A percentile compares a stretch with the other conserved stretches of the same genome.
These are phyloP conservation scores for Neopelma chrysocephalum DNA, from an alignment of 2,797 vertebrate genomes.

Conservation along the genomic window DNA sequence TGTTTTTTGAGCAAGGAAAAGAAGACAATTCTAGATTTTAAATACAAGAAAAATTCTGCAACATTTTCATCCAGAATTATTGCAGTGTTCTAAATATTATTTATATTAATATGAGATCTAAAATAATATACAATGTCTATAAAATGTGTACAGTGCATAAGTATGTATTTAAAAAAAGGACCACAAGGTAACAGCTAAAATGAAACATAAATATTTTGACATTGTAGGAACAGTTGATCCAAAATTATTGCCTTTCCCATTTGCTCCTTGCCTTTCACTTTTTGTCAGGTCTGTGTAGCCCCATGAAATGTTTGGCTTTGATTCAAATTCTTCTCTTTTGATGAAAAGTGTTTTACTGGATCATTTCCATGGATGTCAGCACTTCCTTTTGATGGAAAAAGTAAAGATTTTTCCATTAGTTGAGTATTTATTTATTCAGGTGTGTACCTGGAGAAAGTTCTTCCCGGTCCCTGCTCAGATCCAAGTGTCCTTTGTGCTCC, in stretches of 20 bases:
- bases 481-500: background rate
- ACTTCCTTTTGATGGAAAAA: background rate
- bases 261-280: background rate
- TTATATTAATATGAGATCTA: background rate
- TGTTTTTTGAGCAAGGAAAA: background rate
- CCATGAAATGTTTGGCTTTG: background rate
- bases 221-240: background rate
- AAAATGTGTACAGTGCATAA: background rate
- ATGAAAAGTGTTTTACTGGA: background rate
- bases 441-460: background rate
- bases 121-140: background rate
- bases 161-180: background rate
- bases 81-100: background rate
- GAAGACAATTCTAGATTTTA: accelerated
- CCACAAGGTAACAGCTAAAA: background rate
- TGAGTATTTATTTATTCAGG: background rate
- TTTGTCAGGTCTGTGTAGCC: background rate
- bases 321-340: background rate
- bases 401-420: background rate
- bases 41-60: accelerated
- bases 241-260: background rate
- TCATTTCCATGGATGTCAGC: background rate
- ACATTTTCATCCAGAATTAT: background rate
- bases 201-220: constrained; percentile 30
- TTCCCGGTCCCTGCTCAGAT: background rate